Conservation (phyloP, 2,113 vertebrate species). For the Tapirus terrestris region DNA sequence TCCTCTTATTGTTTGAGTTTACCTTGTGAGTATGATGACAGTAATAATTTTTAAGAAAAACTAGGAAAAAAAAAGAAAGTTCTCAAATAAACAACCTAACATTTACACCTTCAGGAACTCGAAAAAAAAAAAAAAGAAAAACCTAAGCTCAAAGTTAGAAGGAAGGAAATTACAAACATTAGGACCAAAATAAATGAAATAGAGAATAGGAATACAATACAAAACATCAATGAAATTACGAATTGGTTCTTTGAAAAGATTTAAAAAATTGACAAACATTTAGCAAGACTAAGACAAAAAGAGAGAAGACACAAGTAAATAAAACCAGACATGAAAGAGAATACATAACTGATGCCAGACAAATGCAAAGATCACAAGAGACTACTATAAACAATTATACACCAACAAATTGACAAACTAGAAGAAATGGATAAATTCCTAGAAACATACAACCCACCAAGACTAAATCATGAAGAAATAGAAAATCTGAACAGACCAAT, state of each 20-base stretch:
- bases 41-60: constrained; percentile 34
- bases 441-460: background rate
- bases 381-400: background rate
- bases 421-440: background rate
- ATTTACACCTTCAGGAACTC: background rate
- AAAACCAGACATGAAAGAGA: background rate
- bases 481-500: background rate
- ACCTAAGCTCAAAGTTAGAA: background rate
- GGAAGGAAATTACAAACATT: background rate
- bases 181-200: background rate
- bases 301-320: background rate
- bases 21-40: background rate
- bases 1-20: constrained; percentile 35
- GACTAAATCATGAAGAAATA: background rate
- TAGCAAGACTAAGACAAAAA: background rate
- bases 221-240: constrained; percentile 2
- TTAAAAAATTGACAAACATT: background rate
- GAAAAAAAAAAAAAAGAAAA: background rate
- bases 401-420: background rate
- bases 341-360: background rate
- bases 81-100: background rate
- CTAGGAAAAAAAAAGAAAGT: background rate
- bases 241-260: background rate
- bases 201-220: background rate
- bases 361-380: background rate